A percentile compares a stretch with the other conserved stretches of the same genome.
Conservation (phyloP, 1,140 invertebrate species). For the Acromyrmex echinatior region DNA sequence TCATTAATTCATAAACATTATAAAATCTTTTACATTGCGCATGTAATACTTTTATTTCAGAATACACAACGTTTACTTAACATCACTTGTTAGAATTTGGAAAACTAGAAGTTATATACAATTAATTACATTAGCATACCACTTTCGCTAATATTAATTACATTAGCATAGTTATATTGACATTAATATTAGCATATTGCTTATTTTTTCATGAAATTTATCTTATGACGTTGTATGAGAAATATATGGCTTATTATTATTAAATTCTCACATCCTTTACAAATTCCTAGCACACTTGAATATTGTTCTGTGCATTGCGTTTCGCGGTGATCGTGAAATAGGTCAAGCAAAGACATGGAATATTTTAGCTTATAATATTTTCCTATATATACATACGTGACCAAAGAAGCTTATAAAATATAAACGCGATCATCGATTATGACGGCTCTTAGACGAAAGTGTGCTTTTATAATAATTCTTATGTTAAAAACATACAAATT, state of each 20-base stretch:
- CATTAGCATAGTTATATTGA: not conserved
- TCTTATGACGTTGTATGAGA: not conserved
- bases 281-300: constrained; percentile 21
- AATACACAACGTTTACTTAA: not conserved
- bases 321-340: constrained; percentile 80
- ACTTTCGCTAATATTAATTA: not conserved
- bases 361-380: constrained; percentile 66
- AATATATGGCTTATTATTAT: constrained; percentile 36
- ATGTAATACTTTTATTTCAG: not conserved
- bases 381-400: constrained; percentile 55
- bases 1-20: not conserved
- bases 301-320: constrained; percentile 48
- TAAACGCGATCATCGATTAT: constrained; percentile 38
- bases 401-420: constrained; percentile 57
- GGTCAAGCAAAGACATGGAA: constrained; percentile 79
- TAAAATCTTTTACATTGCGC: not conserved
- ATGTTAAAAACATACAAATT: not conserved
- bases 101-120: not conserved
- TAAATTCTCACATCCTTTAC: constrained; percentile 27
- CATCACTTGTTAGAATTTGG: not conserved
- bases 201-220: constrained; percentile 42
- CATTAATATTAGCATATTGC: not conserved
- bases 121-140: constrained; percentile 5
- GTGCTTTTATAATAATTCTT: not conserved
- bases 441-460: not conserved